These are phyloP conservation scores for Phyllotreta cruciferae DNA, from an alignment of 2,888 invertebrate genomes.

Conservation along the genomic window DNA sequence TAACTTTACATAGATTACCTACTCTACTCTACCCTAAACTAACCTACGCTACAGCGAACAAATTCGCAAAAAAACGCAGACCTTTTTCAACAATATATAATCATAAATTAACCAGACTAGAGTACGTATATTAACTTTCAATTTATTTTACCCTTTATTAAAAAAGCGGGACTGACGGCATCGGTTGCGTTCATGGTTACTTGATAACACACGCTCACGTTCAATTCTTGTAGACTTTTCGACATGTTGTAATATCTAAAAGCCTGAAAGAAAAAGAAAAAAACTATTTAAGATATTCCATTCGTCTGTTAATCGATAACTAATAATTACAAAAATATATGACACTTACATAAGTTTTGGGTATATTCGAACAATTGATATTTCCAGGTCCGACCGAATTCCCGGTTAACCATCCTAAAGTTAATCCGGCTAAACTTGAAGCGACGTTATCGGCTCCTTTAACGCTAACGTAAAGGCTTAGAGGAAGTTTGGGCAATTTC, in stretches of 20 bases:
- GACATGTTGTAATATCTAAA: constrained; percentile 67
- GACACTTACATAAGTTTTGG: constrained; percentile 55
- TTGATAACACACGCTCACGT: constrained; percentile 72
- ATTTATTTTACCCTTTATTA: constrained; percentile 75
- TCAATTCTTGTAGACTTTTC: constrained; percentile 62
- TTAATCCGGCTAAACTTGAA: constrained; percentile 67
- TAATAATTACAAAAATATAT: not conserved
- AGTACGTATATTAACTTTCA: too few species aligned
- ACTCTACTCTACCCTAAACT: too few species aligned
- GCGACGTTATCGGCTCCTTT: constrained; percentile 61
- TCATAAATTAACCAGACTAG: too few species aligned
- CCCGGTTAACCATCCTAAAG: constrained; percentile 71
- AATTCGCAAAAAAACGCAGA: too few species aligned
- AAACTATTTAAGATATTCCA: too few species aligned
- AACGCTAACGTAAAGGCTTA: constrained; percentile 71
- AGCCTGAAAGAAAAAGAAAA: constrained; percentile 49
- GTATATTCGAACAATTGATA: constrained; percentile 61
- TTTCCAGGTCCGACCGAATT: constrained; percentile 52
- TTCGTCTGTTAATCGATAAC: constrained; percentile 1
- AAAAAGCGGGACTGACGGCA: constrained; percentile 86
- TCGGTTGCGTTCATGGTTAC: constrained; percentile 76
- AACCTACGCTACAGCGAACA: too few species aligned
- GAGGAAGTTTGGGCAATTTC: constrained; percentile 57
- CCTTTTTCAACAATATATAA: too few species aligned
- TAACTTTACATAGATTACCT: too few species aligned